Evolutionary conservation across 2,113 vertebrate species (phyloP).

Genomic region (Rhinoptilus africanus): DNA sequence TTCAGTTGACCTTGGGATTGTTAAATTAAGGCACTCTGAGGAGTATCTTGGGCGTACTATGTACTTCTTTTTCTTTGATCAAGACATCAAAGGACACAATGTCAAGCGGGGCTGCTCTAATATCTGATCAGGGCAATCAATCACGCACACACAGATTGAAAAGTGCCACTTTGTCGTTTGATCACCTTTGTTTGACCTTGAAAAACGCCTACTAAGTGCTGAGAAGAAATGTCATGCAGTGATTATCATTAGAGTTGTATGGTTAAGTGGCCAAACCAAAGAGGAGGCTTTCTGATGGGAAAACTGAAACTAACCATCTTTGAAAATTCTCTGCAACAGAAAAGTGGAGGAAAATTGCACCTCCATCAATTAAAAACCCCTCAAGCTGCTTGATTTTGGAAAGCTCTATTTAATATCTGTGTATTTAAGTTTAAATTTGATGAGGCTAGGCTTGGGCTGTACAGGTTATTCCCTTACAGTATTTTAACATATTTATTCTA

Average conservation of each 20-base stretch:
- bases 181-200: slow-evolving; percentile 31
- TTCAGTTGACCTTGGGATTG: neutral
- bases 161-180: neutral
- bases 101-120: neutral
- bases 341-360: neutral
- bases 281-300: neutral
- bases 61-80: neutral
- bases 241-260: neutral
- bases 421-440: slow-evolving; percentile 18
- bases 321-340: neutral
- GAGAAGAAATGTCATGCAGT: neutral
- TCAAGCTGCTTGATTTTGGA: slow-evolving; percentile 21
- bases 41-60: neutral
- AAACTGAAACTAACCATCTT: neutral
- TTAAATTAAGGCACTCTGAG: neutral
- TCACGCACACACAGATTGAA: neutral
- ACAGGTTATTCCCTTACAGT: neutral
- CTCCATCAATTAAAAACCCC: neutral
- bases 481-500: neutral
- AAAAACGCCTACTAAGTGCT: neutral
- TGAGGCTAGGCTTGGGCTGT: neutral
- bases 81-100: neutral
- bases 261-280: neutral
- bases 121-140: neutral
- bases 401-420: slow-evolving; percentile 16